phyloP scores from a whole-genome alignment of 2,113 vertebrate genomes.

The Ciconia maguari region DNA sequence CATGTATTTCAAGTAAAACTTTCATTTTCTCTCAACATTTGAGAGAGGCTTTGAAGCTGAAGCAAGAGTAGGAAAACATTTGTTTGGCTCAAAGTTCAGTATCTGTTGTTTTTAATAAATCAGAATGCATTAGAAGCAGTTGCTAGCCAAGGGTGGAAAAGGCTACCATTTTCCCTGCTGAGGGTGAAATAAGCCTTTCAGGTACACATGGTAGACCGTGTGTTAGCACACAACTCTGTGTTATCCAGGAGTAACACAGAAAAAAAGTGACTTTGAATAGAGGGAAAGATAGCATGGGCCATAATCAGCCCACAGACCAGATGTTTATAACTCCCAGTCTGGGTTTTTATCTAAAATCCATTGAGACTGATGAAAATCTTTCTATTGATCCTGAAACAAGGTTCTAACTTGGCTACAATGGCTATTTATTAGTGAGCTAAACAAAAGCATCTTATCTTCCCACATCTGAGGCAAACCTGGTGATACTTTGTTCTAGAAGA shows the following conservation, averaged over 20 bases:
- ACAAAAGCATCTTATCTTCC: background rate
- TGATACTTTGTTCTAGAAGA: background rate
- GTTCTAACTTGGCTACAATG: background rate
- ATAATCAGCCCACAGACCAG: background rate
- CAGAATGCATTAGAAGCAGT: background rate
- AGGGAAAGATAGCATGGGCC: background rate
- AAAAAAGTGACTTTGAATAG: background rate
- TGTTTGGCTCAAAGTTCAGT: background rate
- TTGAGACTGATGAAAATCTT: background rate
- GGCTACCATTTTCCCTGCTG: background rate
- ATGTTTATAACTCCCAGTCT: background rate
- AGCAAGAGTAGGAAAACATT: background rate
- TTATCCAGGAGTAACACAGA: background rate
- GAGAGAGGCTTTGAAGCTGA: background rate
- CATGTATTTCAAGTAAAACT: background rate
- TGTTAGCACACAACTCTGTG: background rate
- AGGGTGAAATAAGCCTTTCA: background rate
- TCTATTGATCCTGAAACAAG: background rate
- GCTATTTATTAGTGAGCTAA: background rate
- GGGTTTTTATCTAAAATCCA: background rate
- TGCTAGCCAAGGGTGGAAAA: background rate
- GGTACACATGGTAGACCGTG: background rate
- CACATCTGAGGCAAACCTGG: background rate
- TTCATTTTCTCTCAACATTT: background rate
- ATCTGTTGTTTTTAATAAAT: background rate